A percentile compares a stretch with the other conserved stretches of the same genome.
phyloP scores from a whole-genome alignment of 2,888 invertebrate species.

The Baccha elongata region DNA sequence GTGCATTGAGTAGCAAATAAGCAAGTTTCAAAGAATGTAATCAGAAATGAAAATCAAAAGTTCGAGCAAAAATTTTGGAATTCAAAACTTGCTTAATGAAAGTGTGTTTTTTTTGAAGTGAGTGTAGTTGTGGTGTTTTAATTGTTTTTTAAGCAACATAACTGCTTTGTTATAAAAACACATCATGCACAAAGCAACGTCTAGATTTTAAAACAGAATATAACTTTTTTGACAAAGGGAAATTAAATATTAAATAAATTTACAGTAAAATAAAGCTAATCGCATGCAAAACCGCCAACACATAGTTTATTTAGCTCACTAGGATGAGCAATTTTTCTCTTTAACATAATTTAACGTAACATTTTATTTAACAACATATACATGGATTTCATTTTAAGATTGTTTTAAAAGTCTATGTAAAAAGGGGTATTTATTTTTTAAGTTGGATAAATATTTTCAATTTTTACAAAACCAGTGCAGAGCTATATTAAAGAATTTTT shows the following conservation, averaged over 20 bases:
- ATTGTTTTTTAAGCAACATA: slow-evolving; percentile 48
- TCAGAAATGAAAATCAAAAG: not conserved
- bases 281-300: slow-evolving; percentile 66
- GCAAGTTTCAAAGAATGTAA: slow-evolving; percentile 44
- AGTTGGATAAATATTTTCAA: slow-evolving; percentile 57
- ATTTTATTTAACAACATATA: slow-evolving; percentile 53
- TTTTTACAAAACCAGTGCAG: slow-evolving; percentile 82
- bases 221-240: slow-evolving; percentile 6
- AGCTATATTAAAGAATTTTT: slow-evolving; percentile 78
- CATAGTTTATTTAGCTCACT: slow-evolving; percentile 40
- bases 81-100: slow-evolving; percentile 59
- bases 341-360: slow-evolving; percentile 49
- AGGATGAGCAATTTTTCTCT: slow-evolving; percentile 15
- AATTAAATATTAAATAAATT: slow-evolving; percentile 17
- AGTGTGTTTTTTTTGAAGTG: slow-evolving; percentile 17
- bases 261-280: slow-evolving; percentile 13
- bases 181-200: slow-evolving; percentile 67
- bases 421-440: slow-evolving; percentile 41
- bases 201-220: slow-evolving; percentile 41
- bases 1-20: slow-evolving; percentile 45
- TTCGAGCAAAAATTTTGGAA: slow-evolving; percentile 29
- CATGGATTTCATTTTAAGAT: slow-evolving; percentile 56
- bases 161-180: slow-evolving; percentile 43
- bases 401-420: slow-evolving; percentile 28
- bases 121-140: slow-evolving; percentile 42